Percentiles rank a stretch among this genome's conserved stretches.
phyloP scores from a whole-genome alignment of 2,113 vertebrate species.

The Salvator merianae region DNA sequence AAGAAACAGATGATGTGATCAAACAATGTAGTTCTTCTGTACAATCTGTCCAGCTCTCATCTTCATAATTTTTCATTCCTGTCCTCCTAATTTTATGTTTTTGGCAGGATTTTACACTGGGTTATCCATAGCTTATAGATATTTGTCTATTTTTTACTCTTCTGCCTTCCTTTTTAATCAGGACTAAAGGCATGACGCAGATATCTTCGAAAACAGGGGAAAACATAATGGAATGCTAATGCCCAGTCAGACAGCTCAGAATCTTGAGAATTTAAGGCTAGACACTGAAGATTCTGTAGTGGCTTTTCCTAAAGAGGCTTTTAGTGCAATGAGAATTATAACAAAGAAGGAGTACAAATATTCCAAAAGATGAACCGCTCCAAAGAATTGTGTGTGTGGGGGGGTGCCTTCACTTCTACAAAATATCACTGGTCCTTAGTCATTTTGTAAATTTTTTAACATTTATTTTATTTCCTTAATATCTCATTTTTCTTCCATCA shows the following conservation, averaged over 20 bases:
- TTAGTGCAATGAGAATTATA: too few relatives aligned
- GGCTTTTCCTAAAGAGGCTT: not conserved
- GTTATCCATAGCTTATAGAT: too few relatives aligned
- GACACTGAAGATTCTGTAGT: not conserved
- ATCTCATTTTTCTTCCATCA: too few relatives aligned
- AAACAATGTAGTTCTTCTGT: too few relatives aligned
- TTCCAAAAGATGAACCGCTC: not conserved
- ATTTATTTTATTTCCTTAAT: too few relatives aligned
- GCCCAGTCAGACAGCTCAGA: not conserved
- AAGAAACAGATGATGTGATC: too few relatives aligned
- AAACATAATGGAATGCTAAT: not conserved
- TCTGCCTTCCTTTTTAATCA: not conserved
- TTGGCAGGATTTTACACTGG: too few relatives aligned
- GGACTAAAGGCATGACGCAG: not conserved
- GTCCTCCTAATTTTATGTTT: too few relatives aligned
- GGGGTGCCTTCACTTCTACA: not conserved
- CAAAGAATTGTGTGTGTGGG: not conserved
- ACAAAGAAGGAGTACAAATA: not conserved
- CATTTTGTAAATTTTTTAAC: not conserved
- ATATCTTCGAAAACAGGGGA: not conserved
- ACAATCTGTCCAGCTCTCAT: too few relatives aligned
- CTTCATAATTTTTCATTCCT: too few relatives aligned
- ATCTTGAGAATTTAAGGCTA: not conserved
- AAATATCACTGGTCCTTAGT: not conserved
- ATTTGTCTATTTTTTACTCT: too few relatives aligned